phyloP scores from a whole-genome alignment of 2,888 invertebrate species.

The Ommatoiulus sabulosus region DNA sequence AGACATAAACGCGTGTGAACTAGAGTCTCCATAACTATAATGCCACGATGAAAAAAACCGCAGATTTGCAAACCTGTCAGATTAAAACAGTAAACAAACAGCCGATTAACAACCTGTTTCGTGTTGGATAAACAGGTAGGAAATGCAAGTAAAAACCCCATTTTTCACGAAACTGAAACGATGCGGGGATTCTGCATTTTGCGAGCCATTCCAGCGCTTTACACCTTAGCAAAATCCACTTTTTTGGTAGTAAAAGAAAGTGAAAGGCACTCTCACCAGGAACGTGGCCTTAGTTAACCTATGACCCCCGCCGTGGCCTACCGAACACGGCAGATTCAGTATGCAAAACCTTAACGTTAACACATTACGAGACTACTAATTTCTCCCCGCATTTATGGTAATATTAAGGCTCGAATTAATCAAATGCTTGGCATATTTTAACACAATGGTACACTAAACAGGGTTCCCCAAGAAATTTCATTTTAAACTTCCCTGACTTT shows the following conservation, averaged over 20 bases:
- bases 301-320: background rate
- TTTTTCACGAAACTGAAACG: background rate
- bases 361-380: background rate
- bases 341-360: background rate
- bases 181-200: background rate
- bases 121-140: background rate
- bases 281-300: background rate
- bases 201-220: background rate
- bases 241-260: background rate
- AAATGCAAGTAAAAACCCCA: constrained; percentile 18
- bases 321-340: background rate
- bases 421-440: background rate
- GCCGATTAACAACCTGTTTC: background rate
- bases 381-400: background rate
- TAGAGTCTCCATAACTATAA: background rate
- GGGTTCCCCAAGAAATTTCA: no score
- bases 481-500: no score
- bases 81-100: constrained; percentile 9
- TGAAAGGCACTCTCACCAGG: background rate
- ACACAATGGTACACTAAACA: background rate
- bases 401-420: background rate
- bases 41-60: background rate
- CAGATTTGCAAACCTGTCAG: background rate
- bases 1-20: background rate
- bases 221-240: background rate